phyloP scores from a whole-genome alignment of 37 sponge, comb jelly and placozoan species.

The Cliona cf. orientalis region DNA sequence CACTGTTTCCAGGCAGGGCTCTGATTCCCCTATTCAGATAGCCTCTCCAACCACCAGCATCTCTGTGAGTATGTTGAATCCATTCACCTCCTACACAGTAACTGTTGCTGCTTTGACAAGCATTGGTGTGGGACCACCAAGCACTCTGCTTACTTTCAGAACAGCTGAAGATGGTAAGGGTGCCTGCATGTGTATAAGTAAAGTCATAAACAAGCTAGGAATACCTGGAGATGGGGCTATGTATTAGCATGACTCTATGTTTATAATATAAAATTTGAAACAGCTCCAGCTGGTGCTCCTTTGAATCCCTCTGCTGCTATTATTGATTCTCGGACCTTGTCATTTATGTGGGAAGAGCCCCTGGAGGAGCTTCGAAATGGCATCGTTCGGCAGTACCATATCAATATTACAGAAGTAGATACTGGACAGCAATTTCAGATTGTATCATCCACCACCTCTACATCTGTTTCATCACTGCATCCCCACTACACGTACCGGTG shows the following conservation, averaged over 20 bases:
- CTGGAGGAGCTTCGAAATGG: slow-evolving; percentile 53
- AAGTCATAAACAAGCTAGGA: too few relatives aligned
- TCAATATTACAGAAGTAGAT: slow-evolving; percentile 25
- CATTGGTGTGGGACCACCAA: slow-evolving; percentile 31
- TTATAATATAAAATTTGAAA: too few relatives aligned
- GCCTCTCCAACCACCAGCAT: background rate
- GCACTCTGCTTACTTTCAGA: background rate
- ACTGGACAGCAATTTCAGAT: background rate
- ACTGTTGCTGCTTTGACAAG: slow-evolving; percentile 31
- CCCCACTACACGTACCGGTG: slow-evolving; percentile 54
- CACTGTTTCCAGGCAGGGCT: background rate
- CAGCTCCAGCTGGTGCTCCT: slow-evolving; percentile 11
- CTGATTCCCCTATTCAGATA: background rate
- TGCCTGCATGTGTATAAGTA: too few relatives aligned
- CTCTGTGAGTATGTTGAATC: background rate
- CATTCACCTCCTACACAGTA: slow-evolving; percentile 36
- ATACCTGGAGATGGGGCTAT: too few relatives aligned
- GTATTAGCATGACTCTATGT: background rate
- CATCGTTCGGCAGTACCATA: slow-evolving; percentile 28
- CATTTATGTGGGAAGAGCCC: slow-evolving; percentile 13
- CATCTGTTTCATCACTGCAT: slow-evolving; percentile 32
- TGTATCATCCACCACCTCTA: background rate
- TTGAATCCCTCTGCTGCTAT: background rate
- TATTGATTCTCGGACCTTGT: background rate
- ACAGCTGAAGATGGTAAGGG: slow-evolving; percentile 52